A percentile compares a stretch with the other conserved stretches of the same genome.
Evolutionary conservation across 2,888 invertebrate species (phyloP).

Genomic region (Stratiomys singularior): DNA sequence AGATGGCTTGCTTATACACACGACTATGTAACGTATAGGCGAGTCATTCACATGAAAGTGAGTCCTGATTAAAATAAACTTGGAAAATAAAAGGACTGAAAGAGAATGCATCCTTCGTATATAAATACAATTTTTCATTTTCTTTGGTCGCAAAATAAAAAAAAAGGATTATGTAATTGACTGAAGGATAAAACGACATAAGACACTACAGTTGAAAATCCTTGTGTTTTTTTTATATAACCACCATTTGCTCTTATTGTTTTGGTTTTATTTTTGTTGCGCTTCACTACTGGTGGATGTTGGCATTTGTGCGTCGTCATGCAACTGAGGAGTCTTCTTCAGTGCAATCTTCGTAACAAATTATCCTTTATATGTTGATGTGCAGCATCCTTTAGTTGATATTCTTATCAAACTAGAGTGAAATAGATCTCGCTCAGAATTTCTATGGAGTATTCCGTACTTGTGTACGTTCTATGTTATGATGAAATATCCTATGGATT

Average conservation of each 20-base stretch:
- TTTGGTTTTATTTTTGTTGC: not conserved
- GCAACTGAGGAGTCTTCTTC: not conserved
- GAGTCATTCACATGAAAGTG: too few species aligned
- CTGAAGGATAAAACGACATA: not conserved
- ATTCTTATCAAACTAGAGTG: not conserved
- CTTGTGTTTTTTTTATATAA: too few species aligned
- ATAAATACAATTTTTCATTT: too few species aligned
- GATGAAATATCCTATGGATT: not conserved
- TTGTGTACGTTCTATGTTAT: not conserved
- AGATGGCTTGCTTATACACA: too few species aligned
- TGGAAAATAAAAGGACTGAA: too few species aligned
- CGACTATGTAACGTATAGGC: too few species aligned
- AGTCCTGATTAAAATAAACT: too few species aligned
- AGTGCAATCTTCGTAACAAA: not conserved
- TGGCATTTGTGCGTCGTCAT: not conserved
- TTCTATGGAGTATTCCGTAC: too few species aligned
- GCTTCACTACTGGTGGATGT: conserved; percentile 17
- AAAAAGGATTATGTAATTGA: conserved; percentile 18
- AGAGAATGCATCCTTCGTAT: too few species aligned
- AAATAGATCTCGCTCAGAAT: not conserved
- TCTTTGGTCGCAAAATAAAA: not conserved
- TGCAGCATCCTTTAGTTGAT: not conserved
- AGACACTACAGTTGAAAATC: conserved; percentile 4
- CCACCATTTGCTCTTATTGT: too few species aligned
- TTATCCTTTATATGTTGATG: not conserved